phyloP scores from a whole-genome alignment of 2,797 vertebrate genomes.

The Sebastes kiyomatsui region DNA sequence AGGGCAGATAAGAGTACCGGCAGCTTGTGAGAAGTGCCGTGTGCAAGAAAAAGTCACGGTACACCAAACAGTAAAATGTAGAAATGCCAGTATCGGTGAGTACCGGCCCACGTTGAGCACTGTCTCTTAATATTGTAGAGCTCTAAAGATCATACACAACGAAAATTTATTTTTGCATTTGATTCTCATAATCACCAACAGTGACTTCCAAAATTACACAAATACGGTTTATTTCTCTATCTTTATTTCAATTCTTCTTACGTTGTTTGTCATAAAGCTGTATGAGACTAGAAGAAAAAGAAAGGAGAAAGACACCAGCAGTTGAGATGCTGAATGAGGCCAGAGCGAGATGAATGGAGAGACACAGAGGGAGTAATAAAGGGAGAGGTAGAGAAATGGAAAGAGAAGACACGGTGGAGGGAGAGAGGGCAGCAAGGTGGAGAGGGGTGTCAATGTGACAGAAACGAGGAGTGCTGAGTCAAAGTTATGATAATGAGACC shows the following conservation, averaged over 20 bases:
- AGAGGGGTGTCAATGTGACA: slow-evolving; percentile 24
- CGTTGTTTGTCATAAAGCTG: neutral
- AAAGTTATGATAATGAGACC: slow-evolving; percentile 50
- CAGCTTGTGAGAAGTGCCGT: too few relatives aligned
- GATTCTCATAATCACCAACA: neutral
- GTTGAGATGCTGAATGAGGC: neutral
- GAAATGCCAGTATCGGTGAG: too few relatives aligned
- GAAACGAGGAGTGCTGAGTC: slow-evolving; percentile 47
- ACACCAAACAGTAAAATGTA: accelerated
- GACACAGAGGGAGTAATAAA: slow-evolving; percentile 5
- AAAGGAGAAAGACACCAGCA: neutral
- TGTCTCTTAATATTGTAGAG: neutral
- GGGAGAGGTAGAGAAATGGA: neutral
- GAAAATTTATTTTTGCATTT: neutral
- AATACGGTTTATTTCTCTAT: neutral
- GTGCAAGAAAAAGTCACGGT: too few relatives aligned
- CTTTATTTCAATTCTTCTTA: neutral
- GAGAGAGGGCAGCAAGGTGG: slow-evolving; percentile 5
- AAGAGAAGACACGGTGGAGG: neutral
- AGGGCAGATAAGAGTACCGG: too few relatives aligned
- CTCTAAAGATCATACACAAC: neutral
- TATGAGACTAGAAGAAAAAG: too few relatives aligned
- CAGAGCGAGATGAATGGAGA: neutral
- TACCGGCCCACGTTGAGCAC: too few relatives aligned
- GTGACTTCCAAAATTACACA: neutral